Conservation (phyloP, 2,113 vertebrate genomes). For the Tragelaphus strepsiceros region DNA sequence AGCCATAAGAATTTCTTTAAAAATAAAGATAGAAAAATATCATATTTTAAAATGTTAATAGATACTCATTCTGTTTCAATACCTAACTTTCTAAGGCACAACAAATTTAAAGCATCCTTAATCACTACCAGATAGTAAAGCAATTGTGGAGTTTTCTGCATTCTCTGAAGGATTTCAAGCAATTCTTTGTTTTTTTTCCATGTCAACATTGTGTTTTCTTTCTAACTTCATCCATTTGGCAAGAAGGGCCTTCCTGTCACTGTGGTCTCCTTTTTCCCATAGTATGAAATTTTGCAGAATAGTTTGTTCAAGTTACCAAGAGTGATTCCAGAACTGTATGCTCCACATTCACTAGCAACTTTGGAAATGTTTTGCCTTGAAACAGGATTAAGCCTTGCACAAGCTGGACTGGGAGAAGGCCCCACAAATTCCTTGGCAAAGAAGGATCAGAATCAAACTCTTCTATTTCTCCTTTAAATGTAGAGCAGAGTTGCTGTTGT, state of each 20-base stretch:
- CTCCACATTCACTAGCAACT: not conserved
- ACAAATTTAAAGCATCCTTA: not conserved
- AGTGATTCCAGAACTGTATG: not conserved
- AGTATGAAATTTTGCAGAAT: not conserved
- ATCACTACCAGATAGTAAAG: not conserved
- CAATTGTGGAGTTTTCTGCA: not conserved
- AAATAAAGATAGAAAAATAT: not conserved
- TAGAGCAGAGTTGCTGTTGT: not conserved
- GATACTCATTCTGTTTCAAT: not conserved
- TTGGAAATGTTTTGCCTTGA: constrained; percentile 23
- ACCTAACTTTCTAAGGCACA: not conserved
- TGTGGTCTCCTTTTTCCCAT: not conserved
- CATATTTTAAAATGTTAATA: not conserved
- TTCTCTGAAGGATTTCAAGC: not conserved
- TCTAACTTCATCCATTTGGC: not conserved
- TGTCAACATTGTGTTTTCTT: not conserved
- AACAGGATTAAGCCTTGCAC: not conserved
- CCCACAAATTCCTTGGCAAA: constrained; percentile 49
- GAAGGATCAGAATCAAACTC: not conserved
- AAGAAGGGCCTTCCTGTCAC: not conserved
- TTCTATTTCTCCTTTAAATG: not conserved
- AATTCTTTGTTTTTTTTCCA: not conserved
- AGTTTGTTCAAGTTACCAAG: constrained; percentile 9
- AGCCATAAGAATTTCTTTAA: not conserved
- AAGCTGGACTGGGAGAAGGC: not conserved